These are phyloP conservation scores for Sycophila texana DNA, from an alignment of 2,888 invertebrate species.

Conservation along the genomic window DNA sequence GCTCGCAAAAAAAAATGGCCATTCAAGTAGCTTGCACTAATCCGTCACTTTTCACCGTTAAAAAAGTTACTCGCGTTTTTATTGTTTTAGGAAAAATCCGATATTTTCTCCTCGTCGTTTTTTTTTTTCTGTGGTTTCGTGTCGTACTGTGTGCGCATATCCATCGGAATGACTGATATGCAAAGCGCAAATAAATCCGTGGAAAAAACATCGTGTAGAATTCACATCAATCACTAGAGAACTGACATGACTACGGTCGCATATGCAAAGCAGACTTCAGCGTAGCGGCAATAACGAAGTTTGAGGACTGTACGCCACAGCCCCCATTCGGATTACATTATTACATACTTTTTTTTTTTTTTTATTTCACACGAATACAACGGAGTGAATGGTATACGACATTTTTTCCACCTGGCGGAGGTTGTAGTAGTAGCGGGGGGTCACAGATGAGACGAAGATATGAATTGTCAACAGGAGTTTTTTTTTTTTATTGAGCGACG, in stretches of 20 bases:
- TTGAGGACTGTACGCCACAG: too few relatives aligned
- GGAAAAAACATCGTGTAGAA: conserved; percentile 26
- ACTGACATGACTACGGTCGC: not conserved
- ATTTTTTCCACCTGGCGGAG: conserved; percentile 5
- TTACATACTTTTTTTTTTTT: not conserved
- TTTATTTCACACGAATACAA: not conserved
- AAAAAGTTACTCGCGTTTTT: too few relatives aligned
- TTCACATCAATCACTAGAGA: not conserved
- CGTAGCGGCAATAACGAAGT: too few relatives aligned
- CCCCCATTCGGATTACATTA: conserved; percentile 6
- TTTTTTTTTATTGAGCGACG: not conserved
- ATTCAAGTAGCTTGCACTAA: not conserved
- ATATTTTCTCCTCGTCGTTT: not conserved
- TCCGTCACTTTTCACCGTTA: too few relatives aligned
- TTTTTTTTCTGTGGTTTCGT: too few relatives aligned
- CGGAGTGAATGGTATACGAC: not conserved
- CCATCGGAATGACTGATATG: conserved; percentile 33
- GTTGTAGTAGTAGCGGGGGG: conserved; percentile 9
- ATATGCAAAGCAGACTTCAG: not conserved
- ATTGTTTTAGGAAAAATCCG: not conserved
- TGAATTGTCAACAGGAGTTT: conserved; percentile 17
- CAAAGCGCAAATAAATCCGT: conserved; percentile 18
- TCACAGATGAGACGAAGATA: conserved; percentile 10
- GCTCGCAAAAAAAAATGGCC: not conserved
- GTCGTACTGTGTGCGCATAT: too few relatives aligned